Evolutionary conservation across 1,140 invertebrate genomes (phyloP), one percentile per base, ranked within the genome.

Genomic region (Gyrodactylus bullatarudis): DNA sequence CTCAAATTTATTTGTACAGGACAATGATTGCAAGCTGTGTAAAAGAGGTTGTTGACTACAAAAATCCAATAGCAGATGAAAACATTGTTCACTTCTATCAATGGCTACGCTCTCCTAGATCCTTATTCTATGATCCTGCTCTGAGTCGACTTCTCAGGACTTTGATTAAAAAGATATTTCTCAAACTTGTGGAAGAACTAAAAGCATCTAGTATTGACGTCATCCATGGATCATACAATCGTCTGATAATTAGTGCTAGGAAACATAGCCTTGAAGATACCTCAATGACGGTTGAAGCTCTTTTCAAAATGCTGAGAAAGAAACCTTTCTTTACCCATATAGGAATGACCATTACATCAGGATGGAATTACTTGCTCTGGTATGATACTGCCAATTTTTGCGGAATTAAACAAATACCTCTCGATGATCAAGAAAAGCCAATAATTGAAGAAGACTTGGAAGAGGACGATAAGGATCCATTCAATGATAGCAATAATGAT

Each of bases 51-150:
- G 20, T 21, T 1, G 24, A 71, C 1, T 71, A 71, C 26, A 71
- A 71, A n/a, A 71, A 71, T n/a, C 70, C 70, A 24, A 25, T 71
- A 23, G 70, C 70, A 1, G 70, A 71, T 71, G 70, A 71, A 71
- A 21, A 71, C 16, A 25, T 71, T 8, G 24, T 71, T 19, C 21
- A 24, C 8, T 71, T 71, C 70, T 71, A 71, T n/a, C 21, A 71
- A 71, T 71, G 70, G 70, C 8, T 71, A 20, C 22, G 24, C 1
- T 23, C 8, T 71, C 24, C 70, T 20, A 1, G 16, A 16, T 71
- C 70, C 1, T 26, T 71, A 71, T 71, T 71, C 24, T 71, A 71
- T 26, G 70, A 71, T 26, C 70, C 70, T 2, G 70, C 70, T 16
- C 24, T 71, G 24, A 23, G 21, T 25, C 21, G 24, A 25, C 24